Percentiles rank a stretch among this genome's conserved stretches.
Conservation (phyloP, 2,888 invertebrate genomes). For the Pseudococcus viburni region DNA sequence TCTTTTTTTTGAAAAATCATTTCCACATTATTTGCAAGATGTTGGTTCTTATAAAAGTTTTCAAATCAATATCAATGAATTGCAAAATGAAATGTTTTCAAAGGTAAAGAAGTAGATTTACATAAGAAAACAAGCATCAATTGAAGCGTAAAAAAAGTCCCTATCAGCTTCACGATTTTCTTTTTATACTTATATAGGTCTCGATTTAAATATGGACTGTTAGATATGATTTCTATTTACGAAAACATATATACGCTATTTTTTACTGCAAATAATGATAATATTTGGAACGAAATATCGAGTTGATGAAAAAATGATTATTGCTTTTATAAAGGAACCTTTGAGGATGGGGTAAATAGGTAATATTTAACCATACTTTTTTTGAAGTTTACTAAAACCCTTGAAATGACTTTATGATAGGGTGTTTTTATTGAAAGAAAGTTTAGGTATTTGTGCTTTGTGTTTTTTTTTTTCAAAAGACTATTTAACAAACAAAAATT, state of each 20-base stretch:
- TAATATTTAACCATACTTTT: too few relatives aligned
- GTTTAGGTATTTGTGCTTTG: too few relatives aligned
- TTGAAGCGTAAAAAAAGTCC: conserved; percentile 5
- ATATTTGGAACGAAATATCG: not conserved
- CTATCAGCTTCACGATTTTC: not conserved
- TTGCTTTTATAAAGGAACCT: not conserved
- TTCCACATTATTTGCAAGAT: conserved; percentile 14
- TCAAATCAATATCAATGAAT: conserved; percentile 14
- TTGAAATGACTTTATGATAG: too few relatives aligned
- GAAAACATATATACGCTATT: not conserved
- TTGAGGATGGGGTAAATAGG: too few relatives aligned
- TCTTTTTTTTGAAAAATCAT: not conserved
- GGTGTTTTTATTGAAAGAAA: too few relatives aligned
- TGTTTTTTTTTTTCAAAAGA: too few relatives aligned
- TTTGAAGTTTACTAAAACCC: too few relatives aligned
- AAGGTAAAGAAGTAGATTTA: conserved; percentile 14
- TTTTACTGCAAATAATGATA: not conserved
- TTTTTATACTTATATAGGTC: not conserved
- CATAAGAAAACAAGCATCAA: conserved; percentile 14
- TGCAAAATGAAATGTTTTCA: conserved; percentile 14
- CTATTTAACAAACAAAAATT: too few relatives aligned
- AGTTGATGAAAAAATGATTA: not conserved
- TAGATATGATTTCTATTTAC: not conserved
- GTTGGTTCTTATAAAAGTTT: conserved; percentile 8
- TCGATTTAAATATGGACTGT: not conserved